Conservation (phyloP, 2,888 invertebrate genomes). For the Myopa tessellatipennis region DNA sequence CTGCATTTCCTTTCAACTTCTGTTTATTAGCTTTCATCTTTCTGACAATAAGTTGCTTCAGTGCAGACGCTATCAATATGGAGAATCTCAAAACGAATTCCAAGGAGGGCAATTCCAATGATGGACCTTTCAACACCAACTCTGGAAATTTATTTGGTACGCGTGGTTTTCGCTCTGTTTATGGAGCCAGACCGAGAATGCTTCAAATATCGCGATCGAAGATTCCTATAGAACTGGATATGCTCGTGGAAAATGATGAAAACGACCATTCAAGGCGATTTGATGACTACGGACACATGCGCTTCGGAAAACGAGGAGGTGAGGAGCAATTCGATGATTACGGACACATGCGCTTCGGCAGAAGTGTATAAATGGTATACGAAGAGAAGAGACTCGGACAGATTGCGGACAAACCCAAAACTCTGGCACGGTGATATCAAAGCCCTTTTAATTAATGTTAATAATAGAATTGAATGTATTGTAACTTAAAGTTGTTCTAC, state of each 20-base stretch:
- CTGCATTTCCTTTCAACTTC: constrained; percentile 25
- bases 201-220: constrained; percentile 59
- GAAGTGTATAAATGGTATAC: constrained; percentile 63
- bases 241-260: constrained; percentile 61
- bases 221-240: constrained; percentile 62
- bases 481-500: no score
- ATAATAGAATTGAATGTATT: no score
- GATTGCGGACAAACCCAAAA: no score
- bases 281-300: constrained; percentile 80
- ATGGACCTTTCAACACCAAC: constrained; percentile 31
- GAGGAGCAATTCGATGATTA: constrained; percentile 81
- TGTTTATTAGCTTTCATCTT: constrained; percentile 5
- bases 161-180: constrained; percentile 56
- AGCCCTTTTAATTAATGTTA: no score
- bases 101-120: constrained; percentile 39
- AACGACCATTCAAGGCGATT: constrained; percentile 70
- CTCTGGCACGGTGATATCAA: no score
- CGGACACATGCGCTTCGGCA: constrained; percentile 80
- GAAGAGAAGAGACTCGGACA: neutral
- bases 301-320: constrained; percentile 72
- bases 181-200: constrained; percentile 52
- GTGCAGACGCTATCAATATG: constrained; percentile 9
- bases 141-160: constrained; percentile 34
- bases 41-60: neutral
- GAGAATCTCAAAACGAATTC: constrained; percentile 7